Evolutionary conservation across 2,797 vertebrate species (phyloP), one percentile per base, ranked within the genome.

Genomic region (Danionella dracula): DNA sequence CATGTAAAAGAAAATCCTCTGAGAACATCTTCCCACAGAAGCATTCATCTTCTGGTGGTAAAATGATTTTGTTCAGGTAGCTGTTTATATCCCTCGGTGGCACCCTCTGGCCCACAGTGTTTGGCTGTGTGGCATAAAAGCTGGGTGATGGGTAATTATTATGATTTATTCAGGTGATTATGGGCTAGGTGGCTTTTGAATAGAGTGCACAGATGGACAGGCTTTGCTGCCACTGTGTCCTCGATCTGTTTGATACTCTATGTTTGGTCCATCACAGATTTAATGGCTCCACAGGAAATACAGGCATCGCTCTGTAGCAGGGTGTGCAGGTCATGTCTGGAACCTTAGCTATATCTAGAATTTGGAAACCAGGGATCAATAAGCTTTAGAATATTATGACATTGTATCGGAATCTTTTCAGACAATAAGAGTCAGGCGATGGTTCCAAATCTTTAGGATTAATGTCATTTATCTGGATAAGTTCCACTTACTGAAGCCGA

Each of bases 101-200:
- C 50, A 46, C 31, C 40, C 40, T 55, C 41, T 32, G 45, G 62
- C 54, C 31, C 1, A 1, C 8, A 38, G 8, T 56, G 37, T 27
- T 37, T 40, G 56, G 46, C 38, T 38, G 15, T 49, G 40, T 46
- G 31, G 34, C 29, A 53, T 35, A 13, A 38, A 35, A 16, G 50
- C 50, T 46, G 13, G 37, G 53, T 50, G 46, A 60, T 38, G 17
- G 8, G 37, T 72, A 61, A 70, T 77, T 66, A 72, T 71, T 69
- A 63, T 74, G 75, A 74, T 77, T 66, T 63, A 74, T 77, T 67
- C 69, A 69, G 57, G 58, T 74, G 53, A 72, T 72, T 70, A 77
- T 70, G 31, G 40, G 17, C 44, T 72, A 67, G 68, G 55, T 60
- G 40, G 59, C 54, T 70, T 56, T 63, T 46, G 67, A 62, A 72